Conservation (phyloP, 1,140 invertebrate genomes). For the Scaptomyza montana region DNA sequence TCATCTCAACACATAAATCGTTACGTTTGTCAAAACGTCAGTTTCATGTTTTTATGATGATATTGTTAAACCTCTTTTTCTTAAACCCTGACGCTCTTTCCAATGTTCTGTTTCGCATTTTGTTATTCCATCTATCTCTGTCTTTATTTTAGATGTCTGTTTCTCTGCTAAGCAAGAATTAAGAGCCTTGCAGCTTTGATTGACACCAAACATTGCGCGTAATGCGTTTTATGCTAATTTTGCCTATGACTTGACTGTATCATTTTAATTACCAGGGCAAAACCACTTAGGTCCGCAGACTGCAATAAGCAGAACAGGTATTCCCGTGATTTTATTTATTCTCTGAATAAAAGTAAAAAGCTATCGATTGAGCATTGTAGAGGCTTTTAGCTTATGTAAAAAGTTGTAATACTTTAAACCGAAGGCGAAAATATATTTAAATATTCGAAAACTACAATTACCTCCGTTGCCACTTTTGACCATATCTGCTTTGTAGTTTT, state of each 20-base stretch:
- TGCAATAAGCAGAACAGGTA: background rate
- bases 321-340: background rate
- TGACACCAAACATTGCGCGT: slow-evolving; percentile 79
- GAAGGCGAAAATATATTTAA: background rate
- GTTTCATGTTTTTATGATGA: slow-evolving; percentile 41
- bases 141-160: background rate
- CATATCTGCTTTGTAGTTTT: slow-evolving; percentile 69
- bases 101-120: background rate
- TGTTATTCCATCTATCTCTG: background rate
- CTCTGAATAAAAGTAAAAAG: background rate
- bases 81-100: background rate
- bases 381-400: too few species aligned
- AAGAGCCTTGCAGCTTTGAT: slow-evolving; percentile 76
- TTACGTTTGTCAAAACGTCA: slow-evolving; percentile 80
- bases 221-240: slow-evolving; percentile 83
- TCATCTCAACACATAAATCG: slow-evolving; percentile 60
- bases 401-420: too few species aligned
- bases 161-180: slow-evolving; percentile 51
- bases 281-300: slow-evolving; percentile 46
- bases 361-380: background rate
- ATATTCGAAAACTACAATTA: slow-evolving; percentile 24
- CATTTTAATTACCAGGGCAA: slow-evolving; percentile 75
- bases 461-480: slow-evolving; percentile 78
- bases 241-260: slow-evolving; percentile 59
- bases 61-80: slow-evolving; percentile 20